A percentile compares a stretch with the other conserved stretches of the same genome.
phyloP scores from a whole-genome alignment of 1,140 invertebrate species.

The Pogonomyrmex californicus region DNA sequence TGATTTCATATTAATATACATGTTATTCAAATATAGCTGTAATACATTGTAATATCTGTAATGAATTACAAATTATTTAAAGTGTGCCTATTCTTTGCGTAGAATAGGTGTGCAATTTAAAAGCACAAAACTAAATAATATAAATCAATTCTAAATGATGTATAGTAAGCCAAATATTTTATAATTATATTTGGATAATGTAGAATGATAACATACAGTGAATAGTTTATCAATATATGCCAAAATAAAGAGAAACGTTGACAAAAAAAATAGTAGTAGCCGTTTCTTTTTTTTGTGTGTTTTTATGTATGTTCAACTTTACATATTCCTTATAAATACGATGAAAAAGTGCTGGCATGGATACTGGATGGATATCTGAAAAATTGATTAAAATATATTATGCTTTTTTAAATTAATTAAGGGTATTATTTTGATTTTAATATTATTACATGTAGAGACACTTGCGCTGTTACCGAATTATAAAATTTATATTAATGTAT shows the following conservation, averaged over 20 bases:
- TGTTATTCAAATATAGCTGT: slow-evolving; percentile 37
- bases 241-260: slow-evolving; percentile 79
- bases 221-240: slow-evolving; percentile 74
- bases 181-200: slow-evolving; percentile 63
- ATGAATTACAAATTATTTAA: slow-evolving; percentile 56
- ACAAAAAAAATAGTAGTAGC: slow-evolving; percentile 66
- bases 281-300: slow-evolving; percentile 67
- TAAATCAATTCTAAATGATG: slow-evolving; percentile 40
- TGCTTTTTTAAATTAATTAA: slow-evolving; percentile 21
- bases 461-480: not conserved
- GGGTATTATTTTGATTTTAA: not conserved
- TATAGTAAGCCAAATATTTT: slow-evolving; percentile 51
- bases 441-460: not conserved
- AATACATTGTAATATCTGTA: slow-evolving; percentile 43
- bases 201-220: slow-evolving; percentile 52
- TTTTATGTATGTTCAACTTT: slow-evolving; percentile 70
- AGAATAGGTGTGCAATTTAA: slow-evolving; percentile 37
- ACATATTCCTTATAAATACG: slow-evolving; percentile 54
- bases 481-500: not conserved
- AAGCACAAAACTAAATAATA: slow-evolving; percentile 15
- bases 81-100: slow-evolving; percentile 48
- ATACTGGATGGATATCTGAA: not conserved
- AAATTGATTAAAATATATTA: not conserved
- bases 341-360: slow-evolving; percentile 17
- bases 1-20: slow-evolving; percentile 10